Conservation (phyloP, 2,113 vertebrate species). For the Triplophysa tibetana region DNA sequence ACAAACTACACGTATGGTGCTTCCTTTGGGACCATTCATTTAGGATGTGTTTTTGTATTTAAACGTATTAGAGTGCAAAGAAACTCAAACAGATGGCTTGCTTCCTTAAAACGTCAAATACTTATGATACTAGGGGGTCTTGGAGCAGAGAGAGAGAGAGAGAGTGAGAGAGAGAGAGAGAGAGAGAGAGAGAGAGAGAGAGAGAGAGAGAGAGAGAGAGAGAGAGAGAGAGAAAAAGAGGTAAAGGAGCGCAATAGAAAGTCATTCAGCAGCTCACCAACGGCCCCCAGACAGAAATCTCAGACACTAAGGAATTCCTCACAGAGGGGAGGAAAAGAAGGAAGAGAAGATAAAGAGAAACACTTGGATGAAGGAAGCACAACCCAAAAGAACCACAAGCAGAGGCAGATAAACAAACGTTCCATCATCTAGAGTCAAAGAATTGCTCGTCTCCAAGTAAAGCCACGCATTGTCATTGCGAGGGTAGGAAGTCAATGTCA, state of each 20-base stretch:
- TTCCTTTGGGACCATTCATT: no score
- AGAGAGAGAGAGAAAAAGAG: conserved; percentile 48
- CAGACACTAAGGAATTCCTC: conserved; percentile 76
- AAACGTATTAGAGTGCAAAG: no score
- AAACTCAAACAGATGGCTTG: no score
- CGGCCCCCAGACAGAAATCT: conserved; percentile 72
- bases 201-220: conserved; percentile 48
- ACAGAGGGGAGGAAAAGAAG: conserved; percentile 62
- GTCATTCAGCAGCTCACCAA: conserved; percentile 54
- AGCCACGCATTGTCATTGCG: no score
- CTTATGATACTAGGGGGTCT: background rate
- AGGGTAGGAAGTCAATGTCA: background rate
- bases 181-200: conserved; percentile 48
- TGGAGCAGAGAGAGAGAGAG: conserved; percentile 20
- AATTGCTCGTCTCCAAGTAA: background rate
- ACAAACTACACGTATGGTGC: no score
- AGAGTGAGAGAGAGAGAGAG: conserved; percentile 42
- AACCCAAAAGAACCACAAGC: conserved; percentile 17
- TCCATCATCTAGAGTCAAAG: background rate
- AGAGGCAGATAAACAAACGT: background rate
- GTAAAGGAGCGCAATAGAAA: conserved; percentile 55
- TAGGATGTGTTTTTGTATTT: no score
- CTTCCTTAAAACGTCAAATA: background rate
- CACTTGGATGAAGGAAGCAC: conserved; percentile 33
- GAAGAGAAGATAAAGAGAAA: conserved; percentile 33